Evolutionary conservation across 2,888 invertebrate genomes (phyloP), one percentile per base, ranked within the genome.

Genomic region (Diplolepis rosae): DNA sequence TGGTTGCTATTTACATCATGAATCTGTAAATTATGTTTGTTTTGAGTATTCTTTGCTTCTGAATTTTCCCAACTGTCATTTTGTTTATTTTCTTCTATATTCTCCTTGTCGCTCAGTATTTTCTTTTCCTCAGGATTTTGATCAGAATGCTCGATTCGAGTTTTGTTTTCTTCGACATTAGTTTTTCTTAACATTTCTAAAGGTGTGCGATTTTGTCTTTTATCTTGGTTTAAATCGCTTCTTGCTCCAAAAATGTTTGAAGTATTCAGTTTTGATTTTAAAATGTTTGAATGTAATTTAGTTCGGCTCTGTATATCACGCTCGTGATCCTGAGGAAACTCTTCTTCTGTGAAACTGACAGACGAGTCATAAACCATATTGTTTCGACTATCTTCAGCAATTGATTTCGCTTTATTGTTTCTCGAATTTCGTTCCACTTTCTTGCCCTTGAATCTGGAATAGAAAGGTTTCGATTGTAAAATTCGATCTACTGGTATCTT

Each of bases 301-400:
- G 50, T 9, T 1, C 50, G 18, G 9, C 18, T n/a, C 22, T n/a
- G n/a, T 0, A 15, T 56, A 15, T 11, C 13, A n/a, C n/a, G n/a
- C 27, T 56, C 7, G 13, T 6, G 5, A 27, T 22, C 65, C 61
- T 39, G 68, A 15, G 69, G 45, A 56, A 27, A 30, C 54, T 81
- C 79, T 13, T 82, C 77, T 48, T 83, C 81, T 3, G 79, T 79
- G 27, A 81, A 76, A 48, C 80, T 83, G n/a, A 82, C 45, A 51
- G 78, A 79, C 9, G 84, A 83, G 61, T 83, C 80, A 15, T 78
- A 22, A 11, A 22, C 3, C 1, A 48, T 9, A 15, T 51, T 3
- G 35, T 50, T 42, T 51, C 68, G 70, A 18, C 9, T 4, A 30
- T 69, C 28, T 69, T 13, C 51, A 11, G 3, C 27, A 35, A 28